These are phyloP conservation scores for Acronicta psi DNA, from an alignment of 2,888 invertebrate species.

Conservation along the genomic window DNA sequence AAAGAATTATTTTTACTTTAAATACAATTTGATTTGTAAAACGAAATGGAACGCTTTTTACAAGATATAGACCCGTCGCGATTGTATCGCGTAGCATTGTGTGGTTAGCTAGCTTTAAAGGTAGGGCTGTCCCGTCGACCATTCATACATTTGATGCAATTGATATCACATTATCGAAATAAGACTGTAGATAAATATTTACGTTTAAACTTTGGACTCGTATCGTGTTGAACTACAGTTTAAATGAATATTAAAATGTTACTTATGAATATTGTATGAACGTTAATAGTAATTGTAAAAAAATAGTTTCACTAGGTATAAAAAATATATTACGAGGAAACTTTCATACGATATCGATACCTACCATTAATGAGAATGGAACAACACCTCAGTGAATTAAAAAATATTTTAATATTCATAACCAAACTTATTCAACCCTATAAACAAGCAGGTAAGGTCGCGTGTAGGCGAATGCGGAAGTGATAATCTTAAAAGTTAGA, in stretches of 20 bases:
- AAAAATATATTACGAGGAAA: conserved; percentile 2
- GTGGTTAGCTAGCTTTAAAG: conserved; percentile 30
- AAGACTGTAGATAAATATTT: conserved; percentile 42
- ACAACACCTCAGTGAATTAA: neutral
- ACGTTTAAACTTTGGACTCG: conserved; percentile 30
- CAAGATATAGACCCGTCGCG: neutral
- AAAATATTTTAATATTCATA: conserved; percentile 13
- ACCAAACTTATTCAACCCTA: conserved; percentile 63
- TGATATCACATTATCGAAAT: conserved; percentile 48
- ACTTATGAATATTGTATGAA: too few relatives aligned
- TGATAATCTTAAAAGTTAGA: conserved; percentile 88
- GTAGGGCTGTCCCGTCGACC: conserved; percentile 57
- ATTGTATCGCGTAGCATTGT: conserved; percentile 28
- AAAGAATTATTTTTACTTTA: too few relatives aligned
- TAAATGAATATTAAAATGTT: too few relatives aligned
- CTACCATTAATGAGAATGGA: neutral
- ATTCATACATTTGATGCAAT: conserved; percentile 53
- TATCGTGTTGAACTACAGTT: too few relatives aligned
- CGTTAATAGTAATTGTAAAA: too few relatives aligned
- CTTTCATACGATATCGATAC: conserved; percentile 3
- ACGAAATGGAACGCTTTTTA: neutral
- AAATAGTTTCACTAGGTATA: too few relatives aligned
- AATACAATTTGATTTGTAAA: too few relatives aligned
- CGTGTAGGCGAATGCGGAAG: conserved; percentile 79
- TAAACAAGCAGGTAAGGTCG: conserved; percentile 74